Percentiles rank a stretch among this genome's conserved stretches.
These are phyloP conservation scores for Drosophila nr. medialis DNA, from an alignment of 2,888 invertebrate species.

Conservation along the genomic window DNA sequence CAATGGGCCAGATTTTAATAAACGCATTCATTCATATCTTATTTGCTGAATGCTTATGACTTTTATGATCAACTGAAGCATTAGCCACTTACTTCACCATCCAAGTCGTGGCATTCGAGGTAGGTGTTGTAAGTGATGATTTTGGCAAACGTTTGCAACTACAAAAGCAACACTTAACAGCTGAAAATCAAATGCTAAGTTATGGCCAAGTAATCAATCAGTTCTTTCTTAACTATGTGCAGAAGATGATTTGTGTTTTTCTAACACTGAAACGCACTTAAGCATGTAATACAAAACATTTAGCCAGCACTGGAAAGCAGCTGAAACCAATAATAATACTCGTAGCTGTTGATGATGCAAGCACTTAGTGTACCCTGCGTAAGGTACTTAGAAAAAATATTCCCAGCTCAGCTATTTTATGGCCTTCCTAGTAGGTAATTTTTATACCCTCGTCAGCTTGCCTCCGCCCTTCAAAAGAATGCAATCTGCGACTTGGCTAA, in stretches of 20 bases:
- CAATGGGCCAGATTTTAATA: constrained; percentile 29
- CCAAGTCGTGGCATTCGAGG: background rate
- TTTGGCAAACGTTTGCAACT: constrained; percentile 12
- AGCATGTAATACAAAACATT: background rate
- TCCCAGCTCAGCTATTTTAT: background rate
- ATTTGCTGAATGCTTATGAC: constrained; percentile 16
- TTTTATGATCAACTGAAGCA: constrained; percentile 24
- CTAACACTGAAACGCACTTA: background rate
- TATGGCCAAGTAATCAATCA: constrained; percentile 7
- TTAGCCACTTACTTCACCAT: constrained; percentile 13
- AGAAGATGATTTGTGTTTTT: background rate
- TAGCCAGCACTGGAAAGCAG: background rate
- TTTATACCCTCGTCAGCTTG: background rate
- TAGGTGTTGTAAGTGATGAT: constrained; percentile 8
- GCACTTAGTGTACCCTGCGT: background rate
- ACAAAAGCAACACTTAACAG: background rate
- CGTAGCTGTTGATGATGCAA: background rate
- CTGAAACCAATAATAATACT: background rate
- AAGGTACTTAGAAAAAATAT: background rate
- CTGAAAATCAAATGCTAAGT: background rate
- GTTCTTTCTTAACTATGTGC: background rate
- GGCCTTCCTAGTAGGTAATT: background rate
- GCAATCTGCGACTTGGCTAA: background rate
- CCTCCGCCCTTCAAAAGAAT: too few species aligned
- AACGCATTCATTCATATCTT: constrained; percentile 1